Percentiles rank a stretch among this genome's conserved stretches.
Evolutionary conservation across 2,888 invertebrate species (phyloP).

Genomic region (Loripinus fragilis): DNA sequence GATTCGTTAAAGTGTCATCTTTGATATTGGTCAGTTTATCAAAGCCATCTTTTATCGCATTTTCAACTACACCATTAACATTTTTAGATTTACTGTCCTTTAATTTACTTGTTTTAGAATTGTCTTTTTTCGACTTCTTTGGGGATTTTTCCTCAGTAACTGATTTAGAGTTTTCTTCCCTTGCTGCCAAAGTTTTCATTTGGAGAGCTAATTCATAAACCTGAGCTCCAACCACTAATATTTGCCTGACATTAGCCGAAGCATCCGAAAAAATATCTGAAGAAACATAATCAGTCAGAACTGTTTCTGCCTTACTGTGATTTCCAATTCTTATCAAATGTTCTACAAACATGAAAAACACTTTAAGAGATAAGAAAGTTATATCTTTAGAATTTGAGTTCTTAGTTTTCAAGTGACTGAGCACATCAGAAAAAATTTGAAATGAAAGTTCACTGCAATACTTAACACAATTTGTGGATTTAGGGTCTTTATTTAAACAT

Average conservation of each 20-base stretch:
- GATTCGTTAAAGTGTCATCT: neutral
- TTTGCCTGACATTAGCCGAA: neutral
- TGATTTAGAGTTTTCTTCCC: neutral
- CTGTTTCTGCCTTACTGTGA: neutral
- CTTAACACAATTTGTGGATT: neutral
- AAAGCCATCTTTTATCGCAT: neutral
- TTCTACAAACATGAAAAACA: conserved; percentile 7
- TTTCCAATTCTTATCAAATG: neutral
- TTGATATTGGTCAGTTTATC: neutral
- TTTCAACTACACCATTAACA: neutral
- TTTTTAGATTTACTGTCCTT: neutral
- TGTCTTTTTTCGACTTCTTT: no score
- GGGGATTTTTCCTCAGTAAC: neutral
- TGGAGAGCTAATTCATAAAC: neutral
- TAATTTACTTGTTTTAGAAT: neutral
- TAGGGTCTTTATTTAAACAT: neutral
- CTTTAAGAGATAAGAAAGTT: neutral
- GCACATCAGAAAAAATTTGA: neutral
- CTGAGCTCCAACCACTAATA: neutral
- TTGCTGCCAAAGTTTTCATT: neutral
- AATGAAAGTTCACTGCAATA: neutral
- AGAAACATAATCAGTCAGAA: neutral
- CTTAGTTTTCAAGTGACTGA: neutral
- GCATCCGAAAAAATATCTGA: neutral
- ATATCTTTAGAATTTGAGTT: neutral